Conservation (phyloP, 2,888 invertebrate genomes). For the Nasonovia ribisnigri region DNA sequence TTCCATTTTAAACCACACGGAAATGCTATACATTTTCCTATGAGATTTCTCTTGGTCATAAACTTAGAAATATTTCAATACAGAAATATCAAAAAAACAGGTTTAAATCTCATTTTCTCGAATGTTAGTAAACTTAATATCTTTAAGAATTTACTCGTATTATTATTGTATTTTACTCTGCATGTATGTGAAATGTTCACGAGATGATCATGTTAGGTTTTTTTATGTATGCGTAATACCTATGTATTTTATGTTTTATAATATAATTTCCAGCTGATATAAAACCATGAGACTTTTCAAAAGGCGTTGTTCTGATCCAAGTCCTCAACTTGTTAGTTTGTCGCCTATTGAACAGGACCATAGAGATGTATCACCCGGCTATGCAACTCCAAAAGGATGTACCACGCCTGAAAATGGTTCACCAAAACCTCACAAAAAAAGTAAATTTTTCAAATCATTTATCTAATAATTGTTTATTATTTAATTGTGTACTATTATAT, state of each 20-base stretch:
- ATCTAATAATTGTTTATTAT: background rate
- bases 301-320: slow-evolving; percentile 74
- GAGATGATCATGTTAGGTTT: background rate
- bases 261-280: slow-evolving; percentile 26
- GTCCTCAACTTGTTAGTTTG: slow-evolving; percentile 74
- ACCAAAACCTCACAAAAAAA: slow-evolving; percentile 70
- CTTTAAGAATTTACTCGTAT: background rate
- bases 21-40: slow-evolving; percentile 26
- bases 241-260: background rate
- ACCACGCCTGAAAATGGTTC: slow-evolving; percentile 69
- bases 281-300: slow-evolving; percentile 73
- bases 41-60: slow-evolving; percentile 42
- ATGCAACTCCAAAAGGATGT: slow-evolving; percentile 66
- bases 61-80: slow-evolving; percentile 32
- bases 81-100: slow-evolving; percentile 28
- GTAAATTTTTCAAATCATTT: slow-evolving; percentile 67
- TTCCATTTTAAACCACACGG: background rate
- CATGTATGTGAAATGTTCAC: background rate
- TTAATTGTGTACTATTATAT: slow-evolving; percentile 27
- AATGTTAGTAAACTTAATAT: background rate
- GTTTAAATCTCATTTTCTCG: slow-evolving; percentile 37
- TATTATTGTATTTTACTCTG: background rate
- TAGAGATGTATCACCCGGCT: slow-evolving; percentile 66
- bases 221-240: background rate
- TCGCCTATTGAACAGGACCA: slow-evolving; percentile 70